phyloP scores from a whole-genome alignment of 2,797 vertebrate species.

The Protonibea diacanthus region DNA sequence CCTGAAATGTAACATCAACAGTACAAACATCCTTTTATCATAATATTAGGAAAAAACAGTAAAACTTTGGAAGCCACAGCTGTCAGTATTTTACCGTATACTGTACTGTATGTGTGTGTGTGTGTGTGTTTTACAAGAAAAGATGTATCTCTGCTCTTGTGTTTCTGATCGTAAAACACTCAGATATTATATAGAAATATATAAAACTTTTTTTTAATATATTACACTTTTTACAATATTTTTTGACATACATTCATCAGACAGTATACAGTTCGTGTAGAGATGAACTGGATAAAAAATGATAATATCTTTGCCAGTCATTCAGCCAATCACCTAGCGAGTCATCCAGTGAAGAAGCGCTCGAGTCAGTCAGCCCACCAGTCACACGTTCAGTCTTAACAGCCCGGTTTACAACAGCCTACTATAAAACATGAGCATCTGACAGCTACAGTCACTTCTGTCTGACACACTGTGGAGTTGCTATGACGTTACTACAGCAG shows the following conservation, averaged over 20 bases:
- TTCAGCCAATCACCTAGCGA: slow-evolving; percentile 32
- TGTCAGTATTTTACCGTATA: no score
- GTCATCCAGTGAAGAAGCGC: slow-evolving; percentile 37
- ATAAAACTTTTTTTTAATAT: background rate
- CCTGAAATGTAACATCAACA: no score
- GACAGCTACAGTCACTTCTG: slow-evolving; percentile 79
- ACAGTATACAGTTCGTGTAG: background rate
- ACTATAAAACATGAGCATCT: slow-evolving; percentile 75
- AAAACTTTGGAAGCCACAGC: no score
- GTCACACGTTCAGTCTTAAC: slow-evolving; percentile 49
- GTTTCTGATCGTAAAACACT: no score
- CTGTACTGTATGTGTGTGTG: no score
- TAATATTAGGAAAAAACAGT: no score
- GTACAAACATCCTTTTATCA: no score
- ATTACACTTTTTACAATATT: background rate
- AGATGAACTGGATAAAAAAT: slow-evolving; percentile 1
- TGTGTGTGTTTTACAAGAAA: no score
- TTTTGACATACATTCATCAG: background rate
- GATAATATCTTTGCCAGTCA: slow-evolving; percentile 26
- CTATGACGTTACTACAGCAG: slow-evolving; percentile 56
- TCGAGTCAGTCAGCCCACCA: slow-evolving; percentile 38
- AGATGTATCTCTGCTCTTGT: no score
- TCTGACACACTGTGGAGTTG: slow-evolving; percentile 78
- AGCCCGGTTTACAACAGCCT: slow-evolving; percentile 60
- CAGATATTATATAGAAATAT: background rate